phyloP scores from a whole-genome alignment of 2,797 vertebrate species.

The Poeciliopsis turneri region DNA sequence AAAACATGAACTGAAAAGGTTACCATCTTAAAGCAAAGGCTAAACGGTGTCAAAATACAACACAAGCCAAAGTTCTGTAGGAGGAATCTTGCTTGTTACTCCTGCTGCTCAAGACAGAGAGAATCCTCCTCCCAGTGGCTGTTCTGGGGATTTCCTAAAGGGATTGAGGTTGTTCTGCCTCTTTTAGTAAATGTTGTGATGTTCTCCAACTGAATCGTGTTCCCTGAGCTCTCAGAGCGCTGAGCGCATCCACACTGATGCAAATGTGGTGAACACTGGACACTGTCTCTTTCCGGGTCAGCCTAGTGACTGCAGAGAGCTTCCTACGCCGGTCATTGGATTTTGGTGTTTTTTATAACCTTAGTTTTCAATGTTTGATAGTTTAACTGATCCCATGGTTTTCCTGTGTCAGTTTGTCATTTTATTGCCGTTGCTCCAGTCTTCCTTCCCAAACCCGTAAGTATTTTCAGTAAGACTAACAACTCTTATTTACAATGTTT shows the following conservation, averaged over 20 bases:
- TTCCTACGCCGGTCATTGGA: not conserved
- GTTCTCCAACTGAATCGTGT: no score
- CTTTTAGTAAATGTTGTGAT: no score
- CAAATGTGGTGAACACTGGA: not conserved
- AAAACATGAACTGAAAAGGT: not conserved
- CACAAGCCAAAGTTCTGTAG: not conserved
- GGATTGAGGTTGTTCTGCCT: no score
- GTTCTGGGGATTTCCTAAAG: not conserved
- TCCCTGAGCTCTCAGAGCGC: not conserved
- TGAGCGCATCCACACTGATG: not conserved
- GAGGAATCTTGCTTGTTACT: not conserved
- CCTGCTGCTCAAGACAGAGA: not conserved
- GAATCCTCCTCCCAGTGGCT: not conserved
- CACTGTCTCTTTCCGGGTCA: not conserved
- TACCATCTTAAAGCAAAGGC: no score
- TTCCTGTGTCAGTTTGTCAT: not conserved
- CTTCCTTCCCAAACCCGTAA: not conserved
- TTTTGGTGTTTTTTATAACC: not conserved
- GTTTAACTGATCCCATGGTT: not conserved
- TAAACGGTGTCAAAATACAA: not conserved
- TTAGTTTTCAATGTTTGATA: not conserved
- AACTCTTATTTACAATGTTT: no score
- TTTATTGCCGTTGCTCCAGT: not conserved
- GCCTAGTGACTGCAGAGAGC: not conserved
- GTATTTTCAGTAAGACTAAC: not conserved